phyloP scores from a whole-genome alignment of 1,140 invertebrate species.

The Phenacoccus solenopsis region DNA sequence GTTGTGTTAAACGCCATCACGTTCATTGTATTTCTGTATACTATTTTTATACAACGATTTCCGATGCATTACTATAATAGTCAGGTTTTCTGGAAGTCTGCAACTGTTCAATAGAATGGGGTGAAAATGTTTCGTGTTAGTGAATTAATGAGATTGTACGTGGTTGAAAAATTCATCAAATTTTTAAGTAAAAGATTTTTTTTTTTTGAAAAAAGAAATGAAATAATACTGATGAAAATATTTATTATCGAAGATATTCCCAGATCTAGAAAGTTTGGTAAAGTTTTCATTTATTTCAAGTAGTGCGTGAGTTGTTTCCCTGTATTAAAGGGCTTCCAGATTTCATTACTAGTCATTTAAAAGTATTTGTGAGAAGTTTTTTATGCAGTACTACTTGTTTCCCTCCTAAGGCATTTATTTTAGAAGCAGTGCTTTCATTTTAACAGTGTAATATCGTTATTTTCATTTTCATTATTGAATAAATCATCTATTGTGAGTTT shows the following conservation, averaged over 20 bases:
- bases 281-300: no score
- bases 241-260: not conserved
- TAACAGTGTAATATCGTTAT: not conserved
- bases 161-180: not conserved
- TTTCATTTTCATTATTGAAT: not conserved
- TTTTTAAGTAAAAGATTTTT: not conserved
- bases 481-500: not conserved
- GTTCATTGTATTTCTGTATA: not conserved
- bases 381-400: not conserved
- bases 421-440: not conserved
- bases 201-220: not conserved
- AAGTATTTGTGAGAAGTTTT: not conserved
- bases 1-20: not conserved
- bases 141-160: not conserved
- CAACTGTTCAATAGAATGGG: no score
- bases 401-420: not conserved
- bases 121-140: no score
- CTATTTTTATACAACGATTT: not conserved
- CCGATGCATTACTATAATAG: not conserved
- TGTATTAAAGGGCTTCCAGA: not conserved
- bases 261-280: not conserved
- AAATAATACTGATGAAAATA: not conserved
- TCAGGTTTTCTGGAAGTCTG: no score
- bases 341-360: slow-evolving; percentile 15
- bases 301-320: not conserved